These are phyloP conservation scores for Takifugu bimaculatus DNA, from an alignment of 2,113 vertebrate species.

Conservation along the genomic window DNA sequence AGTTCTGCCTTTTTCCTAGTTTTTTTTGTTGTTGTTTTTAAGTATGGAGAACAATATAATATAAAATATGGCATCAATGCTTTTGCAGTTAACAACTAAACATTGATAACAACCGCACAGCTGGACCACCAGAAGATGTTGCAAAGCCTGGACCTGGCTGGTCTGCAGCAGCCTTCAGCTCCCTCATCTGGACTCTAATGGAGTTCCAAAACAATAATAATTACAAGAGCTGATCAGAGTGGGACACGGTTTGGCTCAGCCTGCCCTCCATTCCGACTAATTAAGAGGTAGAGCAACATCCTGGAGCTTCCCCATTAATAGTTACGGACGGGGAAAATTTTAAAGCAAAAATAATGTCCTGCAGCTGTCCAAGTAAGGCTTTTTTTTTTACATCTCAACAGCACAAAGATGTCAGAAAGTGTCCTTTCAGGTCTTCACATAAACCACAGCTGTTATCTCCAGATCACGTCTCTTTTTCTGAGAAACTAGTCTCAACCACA, in stretches of 20 bases:
- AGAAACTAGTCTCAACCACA: conserved; percentile 12
- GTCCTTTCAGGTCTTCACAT: conserved; percentile 28
- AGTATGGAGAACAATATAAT: too few species aligned
- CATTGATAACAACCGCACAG: too few species aligned
- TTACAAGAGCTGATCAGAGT: conserved; percentile 56
- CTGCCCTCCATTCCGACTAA: conserved; percentile 58
- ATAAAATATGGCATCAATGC: too few species aligned
- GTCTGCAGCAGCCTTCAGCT: conserved; percentile 39
- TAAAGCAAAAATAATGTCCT: conserved; percentile 63
- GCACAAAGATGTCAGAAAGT: conserved; percentile 20
- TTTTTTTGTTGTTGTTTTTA: too few species aligned
- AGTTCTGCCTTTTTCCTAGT: too few species aligned
- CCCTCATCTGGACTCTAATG: conserved; percentile 64
- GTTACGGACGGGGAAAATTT: conserved; percentile 62
- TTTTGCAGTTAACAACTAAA: too few species aligned
- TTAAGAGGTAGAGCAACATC: conserved; percentile 66
- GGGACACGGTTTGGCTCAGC: conserved; percentile 52
- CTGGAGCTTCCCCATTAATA: conserved; percentile 70
- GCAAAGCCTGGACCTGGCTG: too few species aligned
- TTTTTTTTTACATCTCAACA: conserved; percentile 30
- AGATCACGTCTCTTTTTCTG: conserved; percentile 22
- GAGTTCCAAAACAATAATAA: conserved; percentile 73
- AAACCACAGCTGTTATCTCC: conserved; percentile 30
- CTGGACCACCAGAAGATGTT: too few species aligned
- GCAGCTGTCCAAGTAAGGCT: conserved; percentile 75